Conservation (phyloP, 2,113 vertebrate species). For the Sapayoa aenigma region DNA sequence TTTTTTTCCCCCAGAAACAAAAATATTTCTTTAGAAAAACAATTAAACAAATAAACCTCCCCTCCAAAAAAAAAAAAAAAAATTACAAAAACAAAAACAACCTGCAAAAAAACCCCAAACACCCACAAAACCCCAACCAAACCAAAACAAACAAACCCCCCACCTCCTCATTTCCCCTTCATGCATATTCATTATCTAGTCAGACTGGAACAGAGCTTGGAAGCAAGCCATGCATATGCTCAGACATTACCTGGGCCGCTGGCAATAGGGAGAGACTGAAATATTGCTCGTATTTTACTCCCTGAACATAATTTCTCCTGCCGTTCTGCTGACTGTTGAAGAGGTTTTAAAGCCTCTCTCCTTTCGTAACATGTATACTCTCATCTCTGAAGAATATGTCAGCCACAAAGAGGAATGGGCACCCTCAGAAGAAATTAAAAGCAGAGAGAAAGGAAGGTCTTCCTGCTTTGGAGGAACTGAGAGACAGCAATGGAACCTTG, state of each 20-base stretch:
- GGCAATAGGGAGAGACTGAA: slow-evolving; percentile 12
- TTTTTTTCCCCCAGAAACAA: background rate
- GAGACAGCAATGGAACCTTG: background rate
- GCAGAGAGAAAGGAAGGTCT: background rate
- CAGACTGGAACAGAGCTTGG: background rate
- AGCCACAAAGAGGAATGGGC: background rate
- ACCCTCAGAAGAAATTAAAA: background rate
- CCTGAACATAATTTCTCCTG: background rate
- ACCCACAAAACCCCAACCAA: background rate
- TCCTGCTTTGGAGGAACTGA: background rate
- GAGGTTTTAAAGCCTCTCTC: background rate
- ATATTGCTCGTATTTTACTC: background rate
- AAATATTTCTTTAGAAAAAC: background rate
- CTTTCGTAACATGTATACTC: background rate
- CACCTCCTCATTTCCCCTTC: background rate
- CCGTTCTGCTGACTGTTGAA: background rate
- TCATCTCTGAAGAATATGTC: background rate
- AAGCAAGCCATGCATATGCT: background rate
- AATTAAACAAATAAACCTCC: background rate
- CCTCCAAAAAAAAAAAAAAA: background rate
- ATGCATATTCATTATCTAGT: slow-evolving; percentile 18
- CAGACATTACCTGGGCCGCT: background rate
- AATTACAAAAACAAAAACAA: background rate
- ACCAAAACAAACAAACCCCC: background rate
- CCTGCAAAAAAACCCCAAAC: too few relatives aligned